Evolutionary conservation across 2,888 invertebrate species (phyloP).

Genomic region (Watsonalla binaria): DNA sequence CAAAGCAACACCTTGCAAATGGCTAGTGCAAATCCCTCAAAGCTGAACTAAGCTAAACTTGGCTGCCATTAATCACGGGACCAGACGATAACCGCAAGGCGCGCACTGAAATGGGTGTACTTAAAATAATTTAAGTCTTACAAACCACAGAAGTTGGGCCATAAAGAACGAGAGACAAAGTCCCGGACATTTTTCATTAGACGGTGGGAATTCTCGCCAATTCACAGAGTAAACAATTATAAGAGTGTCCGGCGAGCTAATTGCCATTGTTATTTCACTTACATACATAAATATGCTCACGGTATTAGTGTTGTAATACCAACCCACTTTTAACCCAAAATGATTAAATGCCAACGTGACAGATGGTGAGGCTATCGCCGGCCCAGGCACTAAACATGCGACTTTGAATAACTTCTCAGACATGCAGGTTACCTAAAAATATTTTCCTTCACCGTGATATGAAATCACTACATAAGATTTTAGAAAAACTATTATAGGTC

Average conservation of each 20-base stretch:
- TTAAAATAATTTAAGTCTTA: slow-evolving; percentile 69
- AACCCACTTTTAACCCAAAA: too few relatives aligned
- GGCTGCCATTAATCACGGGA: slow-evolving; percentile 53
- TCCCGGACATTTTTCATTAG: slow-evolving; percentile 71
- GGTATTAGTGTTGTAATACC: too few relatives aligned
- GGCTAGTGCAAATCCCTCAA: slow-evolving; percentile 30
- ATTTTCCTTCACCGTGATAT: too few relatives aligned
- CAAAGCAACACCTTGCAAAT: slow-evolving; percentile 18
- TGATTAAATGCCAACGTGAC: too few relatives aligned
- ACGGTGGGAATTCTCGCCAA: slow-evolving; percentile 38
- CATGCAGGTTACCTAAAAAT: too few relatives aligned
- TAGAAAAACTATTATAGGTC: too few relatives aligned
- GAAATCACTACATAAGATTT: too few relatives aligned
- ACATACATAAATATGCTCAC: not conserved
- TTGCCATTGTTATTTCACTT: slow-evolving; percentile 30
- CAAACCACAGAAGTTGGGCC: slow-evolving; percentile 55
- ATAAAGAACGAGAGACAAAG: slow-evolving; percentile 67
- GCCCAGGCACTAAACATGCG: too few relatives aligned
- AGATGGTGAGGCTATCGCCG: too few relatives aligned
- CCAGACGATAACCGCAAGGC: slow-evolving; percentile 67
- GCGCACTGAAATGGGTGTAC: slow-evolving; percentile 56
- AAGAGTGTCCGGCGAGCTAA: slow-evolving; percentile 53
- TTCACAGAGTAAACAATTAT: slow-evolving; percentile 66
- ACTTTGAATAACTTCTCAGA: too few relatives aligned
- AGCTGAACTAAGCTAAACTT: slow-evolving; percentile 28